These are phyloP conservation scores for Trichopoda pennipes DNA, from an alignment of 2,888 invertebrate species.

Conservation along the genomic window DNA sequence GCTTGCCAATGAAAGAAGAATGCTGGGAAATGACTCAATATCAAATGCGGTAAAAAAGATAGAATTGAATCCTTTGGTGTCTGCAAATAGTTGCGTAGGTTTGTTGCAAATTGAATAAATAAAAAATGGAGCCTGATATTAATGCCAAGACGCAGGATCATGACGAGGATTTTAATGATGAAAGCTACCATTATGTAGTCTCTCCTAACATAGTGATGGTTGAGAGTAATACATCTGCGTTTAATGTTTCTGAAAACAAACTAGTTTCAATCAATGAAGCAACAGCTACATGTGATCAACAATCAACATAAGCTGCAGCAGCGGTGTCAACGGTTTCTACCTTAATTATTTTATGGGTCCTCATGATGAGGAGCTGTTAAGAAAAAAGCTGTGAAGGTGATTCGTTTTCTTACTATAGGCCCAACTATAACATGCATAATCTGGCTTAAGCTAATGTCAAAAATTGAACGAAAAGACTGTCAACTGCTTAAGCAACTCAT, in stretches of 20 bases:
- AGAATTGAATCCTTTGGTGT: neutral
- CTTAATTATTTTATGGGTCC: conserved; percentile 76
- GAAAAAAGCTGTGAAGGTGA: conserved; percentile 87
- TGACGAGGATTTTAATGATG: conserved; percentile 65
- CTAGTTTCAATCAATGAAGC: conserved; percentile 6
- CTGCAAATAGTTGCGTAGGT: conserved; percentile 23
- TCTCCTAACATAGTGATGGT: conserved; percentile 75
- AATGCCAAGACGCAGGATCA: conserved; percentile 75
- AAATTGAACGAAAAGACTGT: too few relatives aligned
- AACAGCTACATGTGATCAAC: conserved; percentile 15
- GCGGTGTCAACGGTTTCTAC: conserved; percentile 25
- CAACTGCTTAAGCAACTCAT: too few relatives aligned
- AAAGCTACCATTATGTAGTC: conserved; percentile 61
- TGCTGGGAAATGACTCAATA: conserved; percentile 69
- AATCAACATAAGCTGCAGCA: conserved; percentile 26
- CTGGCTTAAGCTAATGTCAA: too few relatives aligned
- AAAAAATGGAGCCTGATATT: conserved; percentile 78
- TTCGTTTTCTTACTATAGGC: conserved; percentile 89
- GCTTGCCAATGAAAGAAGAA: conserved; percentile 84
- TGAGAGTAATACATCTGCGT: conserved; percentile 73
- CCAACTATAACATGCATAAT: too few relatives aligned
- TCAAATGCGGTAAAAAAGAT: neutral
- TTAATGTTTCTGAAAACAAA: conserved; percentile 40
- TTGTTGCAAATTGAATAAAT: conserved; percentile 73
- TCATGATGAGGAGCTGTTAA: conserved; percentile 80